Conservation (phyloP, 2,113 vertebrate genomes). For the Rhizomys pruinosus region DNA sequence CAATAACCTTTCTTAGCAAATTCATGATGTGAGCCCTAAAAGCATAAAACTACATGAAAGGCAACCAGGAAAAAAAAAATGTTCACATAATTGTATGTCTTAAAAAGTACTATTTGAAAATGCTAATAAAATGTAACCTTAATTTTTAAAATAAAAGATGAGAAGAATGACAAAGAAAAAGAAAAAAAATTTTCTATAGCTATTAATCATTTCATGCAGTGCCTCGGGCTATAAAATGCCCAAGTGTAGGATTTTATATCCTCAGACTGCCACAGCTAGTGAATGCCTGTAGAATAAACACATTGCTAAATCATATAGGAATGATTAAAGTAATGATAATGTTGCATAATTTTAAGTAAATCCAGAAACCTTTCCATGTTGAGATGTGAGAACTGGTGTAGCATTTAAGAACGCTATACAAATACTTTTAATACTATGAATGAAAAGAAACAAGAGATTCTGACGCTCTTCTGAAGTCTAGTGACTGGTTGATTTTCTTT, state of each 20-base stretch:
- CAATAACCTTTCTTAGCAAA: background rate
- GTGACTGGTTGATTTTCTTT: conserved; percentile 52
- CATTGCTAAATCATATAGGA: background rate
- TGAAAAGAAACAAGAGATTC: conserved; percentile 29
- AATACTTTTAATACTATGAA: conserved; percentile 42
- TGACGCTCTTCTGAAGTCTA: conserved; percentile 10
- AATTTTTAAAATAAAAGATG: background rate
- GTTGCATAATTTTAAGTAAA: conserved; percentile 55
- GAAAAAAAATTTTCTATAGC: background rate
- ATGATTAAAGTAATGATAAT: background rate
- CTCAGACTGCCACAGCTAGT: background rate
- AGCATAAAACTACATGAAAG: background rate
- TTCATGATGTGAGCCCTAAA: background rate
- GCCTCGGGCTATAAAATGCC: background rate
- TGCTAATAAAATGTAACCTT: conserved; percentile 38
- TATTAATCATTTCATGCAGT: background rate
- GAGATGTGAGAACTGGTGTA: conserved; percentile 14
- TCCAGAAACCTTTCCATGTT: conserved; percentile 24
- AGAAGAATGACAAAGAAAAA: conserved; percentile 34
- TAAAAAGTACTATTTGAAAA: background rate
- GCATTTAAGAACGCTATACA: conserved; percentile 43
- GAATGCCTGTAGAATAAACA: conserved; percentile 24
- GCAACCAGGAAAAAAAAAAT: conserved; percentile 10
- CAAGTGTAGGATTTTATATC: background rate
- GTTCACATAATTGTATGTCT: conserved; percentile 11